Conservation (phyloP, 2,113 vertebrate species). For the Mirounga angustirostris region DNA sequence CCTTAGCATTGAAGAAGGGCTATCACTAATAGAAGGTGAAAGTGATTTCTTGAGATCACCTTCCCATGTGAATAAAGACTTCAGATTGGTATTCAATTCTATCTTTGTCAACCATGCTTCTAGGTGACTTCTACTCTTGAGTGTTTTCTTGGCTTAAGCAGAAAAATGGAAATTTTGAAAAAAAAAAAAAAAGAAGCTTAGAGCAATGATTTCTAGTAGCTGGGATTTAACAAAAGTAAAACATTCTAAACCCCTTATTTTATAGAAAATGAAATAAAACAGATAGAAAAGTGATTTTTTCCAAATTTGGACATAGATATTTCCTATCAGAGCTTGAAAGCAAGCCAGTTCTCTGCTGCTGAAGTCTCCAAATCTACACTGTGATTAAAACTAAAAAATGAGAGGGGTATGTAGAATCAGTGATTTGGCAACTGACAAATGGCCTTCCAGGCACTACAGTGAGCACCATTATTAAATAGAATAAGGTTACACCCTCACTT, state of each 20-base stretch:
- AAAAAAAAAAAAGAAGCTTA: neutral
- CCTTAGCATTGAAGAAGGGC: neutral
- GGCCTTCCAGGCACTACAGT: neutral
- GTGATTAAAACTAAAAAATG: neutral
- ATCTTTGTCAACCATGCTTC: neutral
- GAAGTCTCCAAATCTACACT: neutral
- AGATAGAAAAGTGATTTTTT: neutral
- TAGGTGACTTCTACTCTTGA: neutral
- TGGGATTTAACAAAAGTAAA: neutral
- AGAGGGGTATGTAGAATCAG: neutral
- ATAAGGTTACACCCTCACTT: neutral
- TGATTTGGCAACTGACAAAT: neutral
- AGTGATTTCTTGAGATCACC: neutral
- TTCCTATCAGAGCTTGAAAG: neutral
- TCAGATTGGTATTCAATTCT: neutral
- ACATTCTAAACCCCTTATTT: neutral
- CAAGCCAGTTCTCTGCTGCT: neutral
- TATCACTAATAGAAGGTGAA: neutral
- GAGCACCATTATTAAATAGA: neutral
- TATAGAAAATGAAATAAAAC: neutral
- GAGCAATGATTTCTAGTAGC: neutral
- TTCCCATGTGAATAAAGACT: neutral
- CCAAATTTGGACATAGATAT: neutral
- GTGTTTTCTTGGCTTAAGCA: neutral
- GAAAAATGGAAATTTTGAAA: neutral